Base-by-base conservation (phyloP, 1,140 invertebrate species). In the Pseudomyrmex cubaensis region DNA sequence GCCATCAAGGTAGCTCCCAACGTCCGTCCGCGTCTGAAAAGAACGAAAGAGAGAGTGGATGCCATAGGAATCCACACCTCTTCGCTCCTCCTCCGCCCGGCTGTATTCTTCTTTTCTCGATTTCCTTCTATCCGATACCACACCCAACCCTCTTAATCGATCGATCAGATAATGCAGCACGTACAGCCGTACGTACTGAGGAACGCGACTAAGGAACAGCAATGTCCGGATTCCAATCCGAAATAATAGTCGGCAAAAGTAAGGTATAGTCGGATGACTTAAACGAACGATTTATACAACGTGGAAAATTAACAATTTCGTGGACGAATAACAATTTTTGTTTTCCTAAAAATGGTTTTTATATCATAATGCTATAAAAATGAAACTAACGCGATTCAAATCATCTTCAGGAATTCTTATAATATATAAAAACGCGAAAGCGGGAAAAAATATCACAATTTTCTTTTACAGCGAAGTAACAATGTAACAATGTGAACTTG, bases 41-140 rank as follows among this genome's bases (percentile, higher is more conserved):
- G 72, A 83, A 75, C 64, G 13, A 54, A 76, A 74, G 76, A 87
- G 83, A 86, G 85, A 91, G 82, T 85, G 83, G 85, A 90, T 90
- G 87, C 89, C 89, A 91, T 89, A 85, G 85, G 88, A 91, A 88
- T 87, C 74, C 85, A 78, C 84, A 85, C 84, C 87, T 80, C 78
- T 66, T 66, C 50, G 78, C 84, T 84, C 69, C 77, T 84, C 88
- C 83, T 83, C 89, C 76, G 77, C 89, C 70, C 59, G 50, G 20
- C 67, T 70, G 54, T 66, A 59, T 67, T 70, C 82, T 64, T 70
- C 77, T 85, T 59, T 61, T 57, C 77, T 74, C 76, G 74, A 75
- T 76, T 82, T 76, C 64, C 61, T 83, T 75, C 69, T 78, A 35
- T 35, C 67, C 17, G 35, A 63, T 61, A 72, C 75, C 82, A 69